These are phyloP conservation scores for Drosophila quadrilineata DNA, from an alignment of 1,140 invertebrate species.

Conservation along the genomic window DNA sequence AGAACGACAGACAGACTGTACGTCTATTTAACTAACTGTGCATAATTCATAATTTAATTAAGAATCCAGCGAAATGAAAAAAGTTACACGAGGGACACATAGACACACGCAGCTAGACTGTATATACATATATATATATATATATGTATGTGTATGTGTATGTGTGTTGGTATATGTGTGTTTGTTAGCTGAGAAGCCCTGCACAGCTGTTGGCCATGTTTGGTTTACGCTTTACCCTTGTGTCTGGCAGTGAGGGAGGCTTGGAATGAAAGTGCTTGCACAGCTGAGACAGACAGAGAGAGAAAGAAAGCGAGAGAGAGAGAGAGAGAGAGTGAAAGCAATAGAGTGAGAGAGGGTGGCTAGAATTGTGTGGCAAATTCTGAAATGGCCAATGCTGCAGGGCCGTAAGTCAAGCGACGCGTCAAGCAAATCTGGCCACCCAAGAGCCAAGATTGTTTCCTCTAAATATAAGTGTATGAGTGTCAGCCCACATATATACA, in stretches of 20 bases:
- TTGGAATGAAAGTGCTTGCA: too few relatives aligned
- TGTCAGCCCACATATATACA: too few relatives aligned
- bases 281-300: background rate
- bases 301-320: background rate
- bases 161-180: constrained; percentile 29
- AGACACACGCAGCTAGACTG: constrained; percentile 3
- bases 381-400: constrained; percentile 37
- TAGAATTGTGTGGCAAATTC: constrained; percentile 17
- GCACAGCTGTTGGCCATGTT: constrained; percentile 66
- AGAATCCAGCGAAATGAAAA: constrained; percentile 63
- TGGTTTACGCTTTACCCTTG: constrained; percentile 45
- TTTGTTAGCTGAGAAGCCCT: constrained; percentile 43
- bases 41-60: constrained; percentile 75
- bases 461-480: background rate
- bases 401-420: constrained; percentile 42
- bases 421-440: constrained; percentile 43
- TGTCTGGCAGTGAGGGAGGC: constrained; percentile 14
- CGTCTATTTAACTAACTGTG: constrained; percentile 69
- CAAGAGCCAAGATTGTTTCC: constrained; percentile 24
- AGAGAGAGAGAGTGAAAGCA: background rate
- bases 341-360: background rate
- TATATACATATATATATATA: constrained; percentile 2
- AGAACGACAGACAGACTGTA: constrained; percentile 6
- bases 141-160: constrained; percentile 13
- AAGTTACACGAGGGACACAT: constrained; percentile 48